Percentiles rank a stretch among this genome's conserved stretches.
These are phyloP conservation scores for Meloidogyne hapla DNA, from an alignment of 1,140 invertebrate genomes.

Conservation along the genomic window DNA sequence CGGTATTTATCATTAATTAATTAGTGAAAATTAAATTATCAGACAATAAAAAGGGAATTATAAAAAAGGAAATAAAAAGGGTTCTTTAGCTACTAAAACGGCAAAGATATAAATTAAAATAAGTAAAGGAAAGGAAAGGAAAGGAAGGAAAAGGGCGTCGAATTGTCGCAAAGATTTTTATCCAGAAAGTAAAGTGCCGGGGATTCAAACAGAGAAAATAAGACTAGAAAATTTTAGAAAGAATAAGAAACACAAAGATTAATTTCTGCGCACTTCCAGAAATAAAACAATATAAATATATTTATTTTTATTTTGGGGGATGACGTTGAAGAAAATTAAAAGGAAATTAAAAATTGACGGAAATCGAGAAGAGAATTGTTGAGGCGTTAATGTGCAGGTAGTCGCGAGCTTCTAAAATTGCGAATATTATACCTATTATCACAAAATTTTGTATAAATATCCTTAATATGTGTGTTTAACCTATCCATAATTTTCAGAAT, in stretches of 20 bases:
- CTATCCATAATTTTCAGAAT: no score
- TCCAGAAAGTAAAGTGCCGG: background rate
- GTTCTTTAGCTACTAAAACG: background rate
- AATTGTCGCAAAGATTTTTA: background rate
- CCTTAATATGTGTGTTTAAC: no score
- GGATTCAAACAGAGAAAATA: background rate
- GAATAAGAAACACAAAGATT: background rate
- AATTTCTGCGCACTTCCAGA: background rate
- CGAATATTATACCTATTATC: no score
- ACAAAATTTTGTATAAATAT: no score
- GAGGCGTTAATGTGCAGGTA: no score
- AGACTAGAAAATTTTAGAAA: background rate
- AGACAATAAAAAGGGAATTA: no score
- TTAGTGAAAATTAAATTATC: background rate
- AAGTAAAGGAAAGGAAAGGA: background rate
- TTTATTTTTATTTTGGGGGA: no score
- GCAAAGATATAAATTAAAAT: background rate
- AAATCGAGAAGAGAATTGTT: background rate
- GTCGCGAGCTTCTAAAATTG: no score
- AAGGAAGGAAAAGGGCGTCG: background rate
- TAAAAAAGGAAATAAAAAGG: no score
- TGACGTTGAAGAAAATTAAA: background rate
- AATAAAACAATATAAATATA: no score
- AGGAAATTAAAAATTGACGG: background rate
- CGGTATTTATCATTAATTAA: background rate